phyloP scores from a whole-genome alignment of 2,797 vertebrate species.

The Coccyzus lansbergi region DNA sequence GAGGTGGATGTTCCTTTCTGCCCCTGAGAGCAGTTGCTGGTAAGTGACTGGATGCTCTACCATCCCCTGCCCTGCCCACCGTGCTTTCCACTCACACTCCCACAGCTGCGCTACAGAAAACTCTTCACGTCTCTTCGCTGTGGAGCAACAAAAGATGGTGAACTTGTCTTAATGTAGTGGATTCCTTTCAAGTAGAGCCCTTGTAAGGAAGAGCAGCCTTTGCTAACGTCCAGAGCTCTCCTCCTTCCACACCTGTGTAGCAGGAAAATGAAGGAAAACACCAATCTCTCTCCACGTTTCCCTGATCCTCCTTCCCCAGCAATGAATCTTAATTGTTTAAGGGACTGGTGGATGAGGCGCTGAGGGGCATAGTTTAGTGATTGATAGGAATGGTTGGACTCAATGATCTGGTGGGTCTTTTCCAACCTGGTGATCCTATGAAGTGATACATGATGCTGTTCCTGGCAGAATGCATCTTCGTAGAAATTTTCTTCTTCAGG shows the following conservation, averaged over 20 bases:
- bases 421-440: too few relatives aligned
- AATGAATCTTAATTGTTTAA: rapidly evolving
- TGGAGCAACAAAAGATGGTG: rapidly evolving
- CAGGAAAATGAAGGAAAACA: neutral
- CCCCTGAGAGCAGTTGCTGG: neutral
- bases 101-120: neutral
- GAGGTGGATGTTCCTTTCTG: neutral
- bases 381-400: too few relatives aligned
- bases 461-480: neutral
- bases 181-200: neutral
- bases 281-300: neutral
- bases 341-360: too few relatives aligned
- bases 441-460: neutral
- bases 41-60: neutral
- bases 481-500: neutral
- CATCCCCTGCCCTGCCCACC: neutral
- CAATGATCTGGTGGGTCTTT: too few relatives aligned
- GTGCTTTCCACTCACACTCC: rapidly evolving
- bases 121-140: neutral
- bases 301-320: neutral
- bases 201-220: neutral
- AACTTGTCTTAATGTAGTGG: neutral
- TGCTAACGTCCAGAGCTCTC: neutral
- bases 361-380: too few relatives aligned
- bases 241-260: neutral